A percentile compares a stretch with the other conserved stretches of the same genome.
Evolutionary conservation across 2,888 invertebrate genomes (phyloP).

Genomic region (Chironomus tentans): DNA sequence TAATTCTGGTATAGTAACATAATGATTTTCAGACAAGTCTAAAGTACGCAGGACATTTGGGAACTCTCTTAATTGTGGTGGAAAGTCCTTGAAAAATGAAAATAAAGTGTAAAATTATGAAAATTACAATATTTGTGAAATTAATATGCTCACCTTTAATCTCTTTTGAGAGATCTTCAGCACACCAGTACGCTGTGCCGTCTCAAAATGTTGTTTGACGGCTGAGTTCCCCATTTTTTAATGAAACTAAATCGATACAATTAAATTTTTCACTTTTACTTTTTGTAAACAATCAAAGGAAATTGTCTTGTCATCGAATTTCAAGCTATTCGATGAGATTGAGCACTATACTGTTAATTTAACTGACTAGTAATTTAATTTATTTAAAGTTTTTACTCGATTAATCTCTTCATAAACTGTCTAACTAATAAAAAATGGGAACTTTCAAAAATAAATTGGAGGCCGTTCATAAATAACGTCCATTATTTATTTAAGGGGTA

Average conservation of each 20-base stretch:
- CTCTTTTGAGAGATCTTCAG: conserved; percentile 77
- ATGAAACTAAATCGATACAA: not conserved
- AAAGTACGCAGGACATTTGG: conserved; percentile 69
- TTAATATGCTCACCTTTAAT: conserved; percentile 46
- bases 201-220: conserved; percentile 85
- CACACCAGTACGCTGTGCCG: conserved; percentile 91
- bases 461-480: no score
- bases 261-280: not conserved
- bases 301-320: no score
- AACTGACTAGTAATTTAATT: no score
- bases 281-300: not conserved
- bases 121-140: not conserved
- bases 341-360: no score
- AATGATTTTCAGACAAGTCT: conserved; percentile 87
- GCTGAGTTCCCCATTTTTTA: conserved; percentile 77
- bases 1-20: conserved; percentile 66
- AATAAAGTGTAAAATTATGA: not conserved
- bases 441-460: no score
- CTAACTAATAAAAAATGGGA: no score
- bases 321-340: no score
- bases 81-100: conserved; percentile 48
- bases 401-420: no score
- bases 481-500: no score
- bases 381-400: no score
- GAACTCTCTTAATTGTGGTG: conserved; percentile 56